These are phyloP conservation scores for Dendronephthya gigantea DNA, from an alignment of 64 coral and sea anemone species.

Conservation along the genomic window DNA sequence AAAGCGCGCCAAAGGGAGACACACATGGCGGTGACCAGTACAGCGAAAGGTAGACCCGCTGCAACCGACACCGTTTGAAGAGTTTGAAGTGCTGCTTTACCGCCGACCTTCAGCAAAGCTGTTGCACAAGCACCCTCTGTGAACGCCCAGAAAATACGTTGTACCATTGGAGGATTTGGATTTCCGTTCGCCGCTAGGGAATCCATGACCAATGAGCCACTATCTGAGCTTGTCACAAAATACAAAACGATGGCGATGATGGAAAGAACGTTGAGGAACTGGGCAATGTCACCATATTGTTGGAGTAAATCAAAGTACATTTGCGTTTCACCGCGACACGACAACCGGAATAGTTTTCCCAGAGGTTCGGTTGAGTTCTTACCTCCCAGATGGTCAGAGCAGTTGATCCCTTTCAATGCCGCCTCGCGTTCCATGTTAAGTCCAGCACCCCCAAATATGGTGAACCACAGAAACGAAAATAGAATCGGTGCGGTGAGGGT, in stretches of 20 bases:
- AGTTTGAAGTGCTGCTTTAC: neutral
- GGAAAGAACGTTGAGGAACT: neutral
- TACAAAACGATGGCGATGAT: neutral
- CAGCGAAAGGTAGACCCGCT: neutral
- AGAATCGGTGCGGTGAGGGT: neutral
- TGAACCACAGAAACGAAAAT: neutral
- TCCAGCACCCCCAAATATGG: neutral
- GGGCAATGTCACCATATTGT: neutral
- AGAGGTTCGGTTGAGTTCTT: no score
- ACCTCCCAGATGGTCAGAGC: neutral
- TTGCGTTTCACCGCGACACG: neutral
- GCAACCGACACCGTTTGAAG: neutral
- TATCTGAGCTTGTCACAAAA: slow-evolving; percentile 9
- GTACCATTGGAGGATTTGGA: neutral
- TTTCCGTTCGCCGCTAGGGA: neutral
- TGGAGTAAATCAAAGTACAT: neutral
- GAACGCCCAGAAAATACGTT: slow-evolving; percentile 10
- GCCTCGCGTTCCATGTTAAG: slow-evolving; percentile 5
- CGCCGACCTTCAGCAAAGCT: neutral
- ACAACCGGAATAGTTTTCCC: neutral
- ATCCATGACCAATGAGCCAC: slow-evolving; percentile 3
- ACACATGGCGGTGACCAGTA: neutral
- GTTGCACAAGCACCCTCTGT: slow-evolving; percentile 1
- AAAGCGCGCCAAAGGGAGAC: neutral
- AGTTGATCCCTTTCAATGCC: neutral